Base-by-base conservation (phyloP, 2,113 vertebrate genomes). In the Saccopteryx leptura region DNA sequence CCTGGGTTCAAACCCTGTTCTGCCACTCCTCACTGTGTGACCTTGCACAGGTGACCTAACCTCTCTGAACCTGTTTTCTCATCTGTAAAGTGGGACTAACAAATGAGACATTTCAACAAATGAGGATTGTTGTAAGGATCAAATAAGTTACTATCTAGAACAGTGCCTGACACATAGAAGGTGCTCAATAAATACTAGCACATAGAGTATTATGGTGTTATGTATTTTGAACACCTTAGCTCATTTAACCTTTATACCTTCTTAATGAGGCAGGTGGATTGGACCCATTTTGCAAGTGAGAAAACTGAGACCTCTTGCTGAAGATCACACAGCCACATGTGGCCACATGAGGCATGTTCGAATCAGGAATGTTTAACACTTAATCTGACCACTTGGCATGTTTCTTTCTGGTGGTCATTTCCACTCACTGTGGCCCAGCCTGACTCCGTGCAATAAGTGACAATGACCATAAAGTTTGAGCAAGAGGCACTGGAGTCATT, bases 401-500 rank as follows among this genome's bases (percentile, higher is more conserved):
- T 21, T 3, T n/a, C 87, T 23, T 81, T 21, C 46, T 17, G 7
- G 11, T 15, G 0, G 33, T 19, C 58, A 11, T 39, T n/a, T 69
- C 54, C 9, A 4, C 46, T 68, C 12, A 4, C n/a, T 1, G 6
- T 9, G 75, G 82, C 72, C 68, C n/a, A 11, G 7, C 33, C 52
- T 0, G 61, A 33, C 10, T 85, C 54, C 69, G 75, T 3, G 28
- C 26, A 74, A 50, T 90, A 71, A 71, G 86, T 10, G 24, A 92
- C 6, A 7, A 19, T 4, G 56, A 52, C 50, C 13, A 0, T 94
- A 52, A 88, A 78, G 39, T 91, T 88, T 39, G 90, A 87, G 23
- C 87, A 71, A 75, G 90, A 96, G 71, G 75, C 21, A 56, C 76
- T 5, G 4, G 58, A 88, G 69, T 74, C 90, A 19, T 91, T 91